A percentile compares a stretch with the other conserved stretches of the same genome.
Conservation (phyloP, 1,140 invertebrate species). For the Pseudomyrmex cubaensis region DNA sequence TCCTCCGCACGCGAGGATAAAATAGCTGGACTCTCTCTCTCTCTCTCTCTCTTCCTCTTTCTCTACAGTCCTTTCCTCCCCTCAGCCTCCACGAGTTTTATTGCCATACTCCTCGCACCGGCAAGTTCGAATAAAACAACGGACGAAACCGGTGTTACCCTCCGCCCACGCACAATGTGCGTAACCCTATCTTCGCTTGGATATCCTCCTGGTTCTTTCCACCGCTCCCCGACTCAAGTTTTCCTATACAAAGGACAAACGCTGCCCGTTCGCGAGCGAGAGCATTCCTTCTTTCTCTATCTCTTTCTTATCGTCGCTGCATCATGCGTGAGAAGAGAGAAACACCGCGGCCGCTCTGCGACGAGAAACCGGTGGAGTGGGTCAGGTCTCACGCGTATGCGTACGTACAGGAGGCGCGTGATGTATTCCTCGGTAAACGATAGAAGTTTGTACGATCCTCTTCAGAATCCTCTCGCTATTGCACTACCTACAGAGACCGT, state of each 20-base stretch:
- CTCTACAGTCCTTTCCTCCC: neutral
- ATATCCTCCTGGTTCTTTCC: constrained; percentile 55
- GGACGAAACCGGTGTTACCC: constrained; percentile 49
- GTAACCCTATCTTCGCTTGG: constrained; percentile 70
- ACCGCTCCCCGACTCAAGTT: constrained; percentile 34
- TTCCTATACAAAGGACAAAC: constrained; percentile 47
- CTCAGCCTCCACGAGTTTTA: constrained; percentile 58
- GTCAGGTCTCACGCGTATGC: constrained; percentile 44
- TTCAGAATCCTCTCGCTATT: neutral
- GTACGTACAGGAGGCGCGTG: neutral
- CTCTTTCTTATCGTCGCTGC: constrained; percentile 34
- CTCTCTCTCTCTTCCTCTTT: no score
- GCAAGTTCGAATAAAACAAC: constrained; percentile 71
- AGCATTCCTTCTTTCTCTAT: constrained; percentile 23
- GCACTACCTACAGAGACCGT: no score
- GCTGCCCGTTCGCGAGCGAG: constrained; percentile 21
- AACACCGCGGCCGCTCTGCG: neutral
- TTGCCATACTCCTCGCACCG: constrained; percentile 69
- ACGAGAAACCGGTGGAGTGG: constrained; percentile 23
- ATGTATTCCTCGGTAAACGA: neutral
- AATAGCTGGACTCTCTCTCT: constrained; percentile 32
- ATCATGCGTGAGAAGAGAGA: constrained; percentile 47
- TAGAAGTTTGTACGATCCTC: neutral
- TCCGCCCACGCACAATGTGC: constrained; percentile 69
- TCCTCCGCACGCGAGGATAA: constrained; percentile 35